Percentiles rank a stretch among this genome's conserved stretches.
Conservation (phyloP, 1,140 invertebrate species). For the Phortica variegata region DNA sequence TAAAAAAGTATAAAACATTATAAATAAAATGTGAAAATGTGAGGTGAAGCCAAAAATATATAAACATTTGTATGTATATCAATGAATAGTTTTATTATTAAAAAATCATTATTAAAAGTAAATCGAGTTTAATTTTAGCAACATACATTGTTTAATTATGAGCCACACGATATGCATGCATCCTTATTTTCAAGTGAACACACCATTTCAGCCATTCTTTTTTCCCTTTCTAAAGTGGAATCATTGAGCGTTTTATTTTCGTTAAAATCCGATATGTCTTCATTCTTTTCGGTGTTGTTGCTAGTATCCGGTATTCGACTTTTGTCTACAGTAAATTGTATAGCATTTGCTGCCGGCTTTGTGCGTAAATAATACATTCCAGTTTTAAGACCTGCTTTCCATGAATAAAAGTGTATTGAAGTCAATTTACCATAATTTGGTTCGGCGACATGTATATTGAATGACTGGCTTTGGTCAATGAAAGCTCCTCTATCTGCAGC, state of each 20-base stretch:
- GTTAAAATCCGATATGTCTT: conserved; percentile 1
- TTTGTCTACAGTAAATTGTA: conserved; percentile 98
- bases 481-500: conserved; percentile 96
- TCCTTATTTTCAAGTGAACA: conserved; percentile 90
- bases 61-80: no score
- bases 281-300: conserved; percentile 15
- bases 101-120: no score
- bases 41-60: no score
- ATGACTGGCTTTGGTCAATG: conserved; percentile 97
- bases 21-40: no score
- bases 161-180: conserved; percentile 78
- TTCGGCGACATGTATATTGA: conserved; percentile 95
- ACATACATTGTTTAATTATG: conserved; percentile 55
- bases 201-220: conserved; percentile 72
- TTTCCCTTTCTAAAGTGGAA: conserved; percentile 57
- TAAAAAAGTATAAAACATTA: no score
- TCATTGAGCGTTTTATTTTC: not conserved
- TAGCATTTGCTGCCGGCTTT: conserved; percentile 93
- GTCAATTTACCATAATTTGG: conserved; percentile 92
- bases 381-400: conserved; percentile 96
- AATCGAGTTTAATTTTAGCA: no score
- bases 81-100: no score
- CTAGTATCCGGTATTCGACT: conserved; percentile 58
- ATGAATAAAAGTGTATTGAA: conserved; percentile 98
- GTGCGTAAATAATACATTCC: conserved; percentile 99